Percentiles rank a stretch among this genome's conserved stretches.
These are phyloP conservation scores for Neosilurus hyrtlii DNA, from an alignment of 2,797 vertebrate species.

Conservation along the genomic window DNA sequence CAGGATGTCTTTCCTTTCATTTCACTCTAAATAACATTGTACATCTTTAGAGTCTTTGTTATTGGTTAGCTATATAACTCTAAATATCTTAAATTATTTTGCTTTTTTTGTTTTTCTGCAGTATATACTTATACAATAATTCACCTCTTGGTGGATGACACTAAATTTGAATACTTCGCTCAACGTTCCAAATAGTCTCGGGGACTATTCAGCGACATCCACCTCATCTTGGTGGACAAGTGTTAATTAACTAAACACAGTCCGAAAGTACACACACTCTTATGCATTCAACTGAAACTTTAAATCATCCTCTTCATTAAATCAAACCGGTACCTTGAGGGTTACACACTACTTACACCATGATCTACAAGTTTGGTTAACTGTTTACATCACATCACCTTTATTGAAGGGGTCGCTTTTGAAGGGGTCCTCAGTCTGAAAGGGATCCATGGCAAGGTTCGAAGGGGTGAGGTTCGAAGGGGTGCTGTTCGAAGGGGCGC, in stretches of 20 bases:
- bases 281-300: neutral
- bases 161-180: too few relatives aligned
- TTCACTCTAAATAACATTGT: too few relatives aligned
- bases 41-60: too few relatives aligned
- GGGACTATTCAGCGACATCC: too few relatives aligned
- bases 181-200: too few relatives aligned
- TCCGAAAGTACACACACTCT: neutral
- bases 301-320: neutral
- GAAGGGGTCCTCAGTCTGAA: constrained; percentile 94
- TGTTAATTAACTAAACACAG: neutral
- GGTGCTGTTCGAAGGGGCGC: constrained; percentile 68
- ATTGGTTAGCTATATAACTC: too few relatives aligned
- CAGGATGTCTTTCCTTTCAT: too few relatives aligned
- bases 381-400: constrained; percentile 66
- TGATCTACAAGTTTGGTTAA: neutral
- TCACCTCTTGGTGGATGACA: too few relatives aligned
- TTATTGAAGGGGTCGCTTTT: constrained; percentile 83
- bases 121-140: too few relatives aligned
- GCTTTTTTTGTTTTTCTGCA: too few relatives aligned
- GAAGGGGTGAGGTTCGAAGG: constrained; percentile 53
- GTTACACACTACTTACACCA: neutral
- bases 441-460: constrained; percentile 82
- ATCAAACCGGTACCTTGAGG: neutral
- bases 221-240: too few relatives aligned
- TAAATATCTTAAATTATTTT: too few relatives aligned